Base-by-base conservation (phyloP, 2,797 vertebrate genomes). In the Micromesistius poutassou region DNA sequence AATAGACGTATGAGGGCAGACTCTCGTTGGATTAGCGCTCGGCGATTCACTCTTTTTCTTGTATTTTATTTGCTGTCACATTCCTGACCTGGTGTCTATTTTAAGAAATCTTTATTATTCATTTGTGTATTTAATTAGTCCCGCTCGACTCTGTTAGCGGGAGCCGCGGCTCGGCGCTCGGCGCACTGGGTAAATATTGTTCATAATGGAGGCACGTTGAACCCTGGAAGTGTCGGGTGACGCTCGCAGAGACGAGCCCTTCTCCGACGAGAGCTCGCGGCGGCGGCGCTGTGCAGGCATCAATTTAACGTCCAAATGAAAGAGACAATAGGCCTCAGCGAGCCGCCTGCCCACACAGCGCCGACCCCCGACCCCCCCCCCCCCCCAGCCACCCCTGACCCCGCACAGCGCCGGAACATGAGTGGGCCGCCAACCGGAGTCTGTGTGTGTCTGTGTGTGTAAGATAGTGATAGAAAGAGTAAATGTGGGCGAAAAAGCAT, bases 301-400 rank as follows among this genome's bases (percentile, higher is more conserved):
- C 62, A 68, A 68, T 28, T 68, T 30, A 68, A n/a, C 28, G 62
- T 68, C n/a, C 62, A 28, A 68, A 68, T 68, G 28, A 68, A 68
- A 68, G n/a, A 28, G 62, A 68, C 62, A 68, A 68, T 28, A 68
- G 62, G 62, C 62, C 12, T 68, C 62, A 25, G 28, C 62, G 10
- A 68, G 62, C 62, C 9, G n/a, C 62, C 62, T 28, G 9, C 62
- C 62, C 62, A 68, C 62, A 68, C 62, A 68, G 9, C 25, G 25
- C 6, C 25, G 25, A 68, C 62, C 62, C 28, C 7, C 14, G 25
- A 12, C 25, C 62, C 62, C 62, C 28, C 7, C 14, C 8, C 3
- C 25, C 62, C 4, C 3, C 25, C 4, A 1, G 10, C 25, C 8
- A 28, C 62, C 62, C n/a, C 62, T 28, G 62, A 68, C 62, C 62